Percentiles rank a stretch among this genome's conserved stretches.
phyloP scores from a whole-genome alignment of 2,797 vertebrate species.

The Paedocypris micromegethes region DNA sequence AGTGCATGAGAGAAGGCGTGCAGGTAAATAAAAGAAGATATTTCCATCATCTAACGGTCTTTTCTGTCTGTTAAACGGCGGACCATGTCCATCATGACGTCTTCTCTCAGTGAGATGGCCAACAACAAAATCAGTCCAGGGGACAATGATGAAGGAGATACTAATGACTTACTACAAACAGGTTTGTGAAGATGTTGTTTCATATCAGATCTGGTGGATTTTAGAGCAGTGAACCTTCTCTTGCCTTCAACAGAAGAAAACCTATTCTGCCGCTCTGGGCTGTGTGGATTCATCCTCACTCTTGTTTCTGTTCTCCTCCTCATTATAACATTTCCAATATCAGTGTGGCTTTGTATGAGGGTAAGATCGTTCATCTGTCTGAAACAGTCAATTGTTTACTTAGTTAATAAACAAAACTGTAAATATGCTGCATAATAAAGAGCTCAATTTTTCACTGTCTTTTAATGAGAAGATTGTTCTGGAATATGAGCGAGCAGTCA shows the following conservation, averaged over 20 bases:
- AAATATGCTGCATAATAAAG: too few species aligned
- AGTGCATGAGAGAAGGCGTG: too few species aligned
- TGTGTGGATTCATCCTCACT: constrained; percentile 44
- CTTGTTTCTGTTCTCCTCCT: constrained; percentile 45
- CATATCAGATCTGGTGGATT: background rate
- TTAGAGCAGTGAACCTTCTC: background rate
- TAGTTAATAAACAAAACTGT: too few species aligned
- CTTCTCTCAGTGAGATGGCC: constrained; percentile 23
- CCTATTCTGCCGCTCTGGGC: constrained; percentile 10
- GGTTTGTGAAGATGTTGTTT: background rate
- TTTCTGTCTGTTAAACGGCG: background rate
- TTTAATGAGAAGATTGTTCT: constrained; percentile 48
- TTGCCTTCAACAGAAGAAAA: constrained; percentile 35
- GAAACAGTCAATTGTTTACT: background rate
- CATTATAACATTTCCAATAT: constrained; percentile 52
- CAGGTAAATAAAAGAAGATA: too few species aligned
- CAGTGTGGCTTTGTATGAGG: constrained; percentile 55
- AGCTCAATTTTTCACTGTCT: background rate
- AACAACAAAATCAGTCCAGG: constrained; percentile 23
- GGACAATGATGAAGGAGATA: constrained; percentile 14
- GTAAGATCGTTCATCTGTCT: constrained; percentile 30
- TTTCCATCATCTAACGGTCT: too few species aligned
- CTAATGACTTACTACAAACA: constrained; percentile 33
- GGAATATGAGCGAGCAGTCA: constrained; percentile 59
- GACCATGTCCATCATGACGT: constrained; percentile 11